Conservation (phyloP, 2,888 invertebrate species). For the Sympetrum striolatum region DNA sequence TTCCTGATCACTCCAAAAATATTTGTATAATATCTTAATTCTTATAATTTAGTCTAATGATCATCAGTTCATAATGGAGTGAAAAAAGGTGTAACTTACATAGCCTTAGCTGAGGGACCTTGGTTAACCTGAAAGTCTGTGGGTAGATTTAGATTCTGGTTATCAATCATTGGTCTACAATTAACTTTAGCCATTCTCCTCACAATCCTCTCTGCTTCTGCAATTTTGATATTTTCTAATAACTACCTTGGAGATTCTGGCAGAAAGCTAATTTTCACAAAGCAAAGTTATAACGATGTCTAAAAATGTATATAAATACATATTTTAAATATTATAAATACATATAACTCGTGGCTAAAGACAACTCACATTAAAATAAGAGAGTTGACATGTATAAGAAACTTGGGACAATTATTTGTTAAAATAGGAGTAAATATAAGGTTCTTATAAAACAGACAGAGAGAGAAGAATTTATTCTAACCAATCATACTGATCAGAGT, state of each 20-base stretch:
- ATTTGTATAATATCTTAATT: too few relatives aligned
- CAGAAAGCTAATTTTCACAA: conserved; percentile 54
- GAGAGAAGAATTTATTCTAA: too few relatives aligned
- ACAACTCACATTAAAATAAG: neutral
- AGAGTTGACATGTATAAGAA: neutral
- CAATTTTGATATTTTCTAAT: conserved; percentile 55
- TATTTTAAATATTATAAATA: too few relatives aligned
- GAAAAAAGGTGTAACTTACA: neutral
- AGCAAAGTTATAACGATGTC: neutral
- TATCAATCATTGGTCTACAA: conserved; percentile 46
- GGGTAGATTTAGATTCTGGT: neutral
- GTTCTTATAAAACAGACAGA: too few relatives aligned
- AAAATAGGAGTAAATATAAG: too few relatives aligned
- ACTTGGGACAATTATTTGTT: neutral
- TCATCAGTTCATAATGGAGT: too few relatives aligned
- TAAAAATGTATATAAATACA: too few relatives aligned
- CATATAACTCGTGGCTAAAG: too few relatives aligned
- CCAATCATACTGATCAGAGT: too few relatives aligned
- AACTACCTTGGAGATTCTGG: conserved; percentile 62
- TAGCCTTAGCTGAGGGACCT: neutral
- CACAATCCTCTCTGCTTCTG: conserved; percentile 57
- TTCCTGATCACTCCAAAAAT: too few relatives aligned
- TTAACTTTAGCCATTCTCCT: conserved; percentile 57
- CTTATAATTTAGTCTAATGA: too few relatives aligned
- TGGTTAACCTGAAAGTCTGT: neutral